Base-by-base conservation (phyloP, 1,140 invertebrate species). In the Prorops nasuta region DNA sequence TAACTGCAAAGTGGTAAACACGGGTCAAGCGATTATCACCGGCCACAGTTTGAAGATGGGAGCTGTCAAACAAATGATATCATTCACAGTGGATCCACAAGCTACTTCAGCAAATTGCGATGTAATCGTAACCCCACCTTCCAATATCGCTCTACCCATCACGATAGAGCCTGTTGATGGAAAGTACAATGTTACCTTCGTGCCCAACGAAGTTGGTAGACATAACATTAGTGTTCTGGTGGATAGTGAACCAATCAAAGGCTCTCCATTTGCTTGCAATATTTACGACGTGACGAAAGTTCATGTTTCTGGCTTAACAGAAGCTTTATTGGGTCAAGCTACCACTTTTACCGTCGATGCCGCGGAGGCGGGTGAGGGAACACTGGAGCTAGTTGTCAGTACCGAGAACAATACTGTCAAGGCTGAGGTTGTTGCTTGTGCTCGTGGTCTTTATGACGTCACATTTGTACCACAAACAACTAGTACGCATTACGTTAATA, bases 291-390 rank as follows among this genome's bases (percentile, higher is more conserved):
- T 94, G 0, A 86, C 85, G 4, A 87, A 90, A 63, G 91, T 78
- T 4, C 72, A 78, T 16, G 72, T 78, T 3, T 78, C 76, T 1
- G 73, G 76, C 12, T 60, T 78, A n/a, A 68, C 67, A 3, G 74
- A 76, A 55, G 76, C 76, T 2, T 43, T 74, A 20, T 80, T 94
- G 2, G 90, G 90, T 0, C 88, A 91, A 62, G 88, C 91, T 2
- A 87, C 91, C 1, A 94, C 91, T 0, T 94, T 95, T 68, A 91
- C 88, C 58, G 95, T 98, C 28, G 94, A 98, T 79, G 94, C 95
- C 1, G 93, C 92, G 0, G 89, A 94, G 63, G 95, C 95, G 18
- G 96, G 96, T 0, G 94, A 97, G 74, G 96, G 96, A 9, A 97
- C 95, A 1, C 79, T 98, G 1, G 95, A 98, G 68, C 79, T 98